Percentiles rank a stretch among this genome's conserved stretches.
These are phyloP conservation scores for Ceratosolen fusciceps DNA, from an alignment of 1,140 invertebrate species.

Conservation along the genomic window DNA sequence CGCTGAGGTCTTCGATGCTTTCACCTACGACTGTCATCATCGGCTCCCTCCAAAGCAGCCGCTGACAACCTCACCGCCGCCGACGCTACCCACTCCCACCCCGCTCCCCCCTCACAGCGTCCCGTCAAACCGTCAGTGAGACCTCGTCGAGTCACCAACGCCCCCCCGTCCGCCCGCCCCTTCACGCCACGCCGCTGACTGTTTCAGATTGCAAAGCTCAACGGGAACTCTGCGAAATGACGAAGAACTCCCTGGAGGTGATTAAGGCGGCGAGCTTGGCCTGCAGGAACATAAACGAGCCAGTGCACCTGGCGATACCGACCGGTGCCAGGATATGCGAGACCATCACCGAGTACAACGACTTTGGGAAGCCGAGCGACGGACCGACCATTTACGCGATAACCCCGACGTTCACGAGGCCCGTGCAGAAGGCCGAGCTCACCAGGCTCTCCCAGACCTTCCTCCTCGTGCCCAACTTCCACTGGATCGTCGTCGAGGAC, in stretches of 20 bases:
- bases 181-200: background rate
- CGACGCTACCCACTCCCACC: background rate
- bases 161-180: background rate
- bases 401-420: conserved; percentile 91
- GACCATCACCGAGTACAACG: conserved; percentile 43
- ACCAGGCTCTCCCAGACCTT: conserved; percentile 93
- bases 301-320: conserved; percentile 37
- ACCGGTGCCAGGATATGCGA: conserved; percentile 45
- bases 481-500: conserved; percentile 98
- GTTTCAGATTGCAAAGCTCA: conserved; percentile 47
- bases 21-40: no score
- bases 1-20: no score
- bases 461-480: conserved; percentile 88
- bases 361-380: conserved; percentile 47
- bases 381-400: conserved; percentile 84
- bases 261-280: conserved; percentile 42
- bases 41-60: background rate
- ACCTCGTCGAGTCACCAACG: background rate
- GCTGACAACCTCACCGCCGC: no score
- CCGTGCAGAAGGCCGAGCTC: conserved; percentile 95
- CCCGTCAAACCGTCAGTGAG: background rate
- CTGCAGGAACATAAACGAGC: conserved; percentile 45
- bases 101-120: background rate
- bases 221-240: conserved; percentile 44
- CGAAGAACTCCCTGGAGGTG: conserved; percentile 41